Evolutionary conservation across 2,888 invertebrate species (phyloP), one percentile per base, ranked within the genome.

Genomic region (Portevinia maculata): DNA sequence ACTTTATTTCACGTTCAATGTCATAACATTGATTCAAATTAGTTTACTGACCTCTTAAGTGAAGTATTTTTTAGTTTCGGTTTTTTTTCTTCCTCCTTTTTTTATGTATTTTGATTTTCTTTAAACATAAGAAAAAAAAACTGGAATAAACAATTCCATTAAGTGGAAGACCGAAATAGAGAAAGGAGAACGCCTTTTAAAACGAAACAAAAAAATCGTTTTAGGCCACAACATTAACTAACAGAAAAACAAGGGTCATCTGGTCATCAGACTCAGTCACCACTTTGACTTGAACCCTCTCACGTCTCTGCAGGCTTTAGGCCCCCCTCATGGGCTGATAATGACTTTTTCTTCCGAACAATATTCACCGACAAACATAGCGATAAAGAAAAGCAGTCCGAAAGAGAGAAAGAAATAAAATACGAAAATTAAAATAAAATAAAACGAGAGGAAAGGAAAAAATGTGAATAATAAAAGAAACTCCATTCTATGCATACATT

Each of bases 381-480:
- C 52, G 3, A 30, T 84, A 86, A 85, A 84, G 86, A 73, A 60
- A 73, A 78, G 70, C 67, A 21, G 8, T 24, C n/a, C 24, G 37
- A 19, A 11, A 41, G 44, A 37, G 19, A 17, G 19, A 30, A 21
- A 60, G 13, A 59, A n/a, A 46, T 24, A 24, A 46, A n/a, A 30
- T 67, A 37, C 2, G 34, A 79, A 74, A 73, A 74, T 57, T 76
- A 84, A 85, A 86, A 85, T 73, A 84, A n/a, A n/a, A 75, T 37
- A 67, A 74, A 34, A 21, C 39, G 50, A 48, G 70, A 28, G 34
- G 83, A 79, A 84, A 85, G 84, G 85, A 81, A 85, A 85, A 79
- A 60, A 39, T 52, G 52, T 62, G 60, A 79, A 73, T 46, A 78
- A 60, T 57, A 64, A 44, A 75, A 71, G 70, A 41, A 75, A 75